Base-by-base conservation (phyloP, 2,888 invertebrate genomes). In the Cataglyphis cursor region DNA sequence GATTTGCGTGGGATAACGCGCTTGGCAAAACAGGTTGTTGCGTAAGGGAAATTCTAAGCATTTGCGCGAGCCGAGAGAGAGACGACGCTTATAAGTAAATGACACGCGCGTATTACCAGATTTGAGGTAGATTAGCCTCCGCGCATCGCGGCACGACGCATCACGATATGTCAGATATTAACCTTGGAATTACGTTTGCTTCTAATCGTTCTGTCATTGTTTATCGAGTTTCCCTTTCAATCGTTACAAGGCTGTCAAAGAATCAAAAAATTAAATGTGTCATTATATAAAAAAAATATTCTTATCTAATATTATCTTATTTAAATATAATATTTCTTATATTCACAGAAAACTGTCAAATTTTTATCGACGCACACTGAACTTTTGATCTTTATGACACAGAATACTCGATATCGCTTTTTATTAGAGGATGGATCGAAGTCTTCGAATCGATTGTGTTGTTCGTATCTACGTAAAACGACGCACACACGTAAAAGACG, bases 11-110 rank as follows among this genome's bases (percentile, higher is more conserved):
- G 89, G 90, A 90, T 90, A 90, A 89, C 88, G 83, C 70, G 82
- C 64, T 86, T 87, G 86, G 90, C 87, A 87, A 89, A 90, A 89
- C 90, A 90, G 90, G 90, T 90, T 90, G 90, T 90, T 90, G 87
- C 89, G 83, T 89, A 90, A 90, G 78, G 86, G 85, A 89, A 87
- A 90, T 90, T 83, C 90, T 89, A 86, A 87, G 87, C 85, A 84
- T 86, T 86, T 76, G 83, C 68, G 57, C 35, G 28, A 35, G 18
- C 24, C 3, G 41, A 51, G n/a, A n/a, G n/a, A n/a, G 51, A 51
- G 24, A 12, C 8, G 31, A 68, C 35, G 59, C 61, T 65, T 68
- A 51, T 51, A 57, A 78, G 75, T 66, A 88, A 85, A 82, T 86
- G 87, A 83, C 54, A 48, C 51, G 68, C 81, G 80, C 68, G 41